Percentiles rank a stretch among this genome's conserved stretches.
phyloP scores from a whole-genome alignment of 2,888 invertebrate species.

The Harpalus rufipes region DNA sequence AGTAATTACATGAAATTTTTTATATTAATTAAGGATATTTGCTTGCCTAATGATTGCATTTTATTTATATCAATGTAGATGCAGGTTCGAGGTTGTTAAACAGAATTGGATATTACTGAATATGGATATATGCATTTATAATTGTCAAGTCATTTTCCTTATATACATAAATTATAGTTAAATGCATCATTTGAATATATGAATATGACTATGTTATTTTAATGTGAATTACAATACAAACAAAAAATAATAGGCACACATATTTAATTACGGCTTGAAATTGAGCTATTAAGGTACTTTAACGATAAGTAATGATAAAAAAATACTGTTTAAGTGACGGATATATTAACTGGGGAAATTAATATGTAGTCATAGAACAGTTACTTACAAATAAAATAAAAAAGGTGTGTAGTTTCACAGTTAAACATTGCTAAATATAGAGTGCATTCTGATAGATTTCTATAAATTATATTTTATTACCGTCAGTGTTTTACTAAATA shows the following conservation, averaged over 20 bases:
- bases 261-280: not conserved
- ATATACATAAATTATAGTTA: constrained; percentile 4
- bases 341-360: not conserved
- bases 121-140: constrained; percentile 3
- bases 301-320: not conserved
- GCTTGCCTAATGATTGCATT: not conserved
- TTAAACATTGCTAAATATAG: too few relatives aligned
- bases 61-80: constrained; percentile 4
- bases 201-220: not conserved
- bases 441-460: too few relatives aligned
- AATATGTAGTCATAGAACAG: too few relatives aligned
- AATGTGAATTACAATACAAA: not conserved
- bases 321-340: not conserved
- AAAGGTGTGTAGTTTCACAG: too few relatives aligned
- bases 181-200: not conserved
- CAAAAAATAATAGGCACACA: not conserved
- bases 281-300: not conserved
- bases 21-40: constrained; percentile 1
- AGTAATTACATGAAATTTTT: not conserved
- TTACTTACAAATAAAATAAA: too few relatives aligned
- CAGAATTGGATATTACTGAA: not conserved
- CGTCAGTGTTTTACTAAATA: too few relatives aligned
- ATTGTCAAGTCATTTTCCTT: constrained; percentile 1
- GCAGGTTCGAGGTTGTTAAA: not conserved
- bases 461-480: too few relatives aligned